phyloP scores from a whole-genome alignment of 2,888 invertebrate species.

The Atrina japonica region DNA sequence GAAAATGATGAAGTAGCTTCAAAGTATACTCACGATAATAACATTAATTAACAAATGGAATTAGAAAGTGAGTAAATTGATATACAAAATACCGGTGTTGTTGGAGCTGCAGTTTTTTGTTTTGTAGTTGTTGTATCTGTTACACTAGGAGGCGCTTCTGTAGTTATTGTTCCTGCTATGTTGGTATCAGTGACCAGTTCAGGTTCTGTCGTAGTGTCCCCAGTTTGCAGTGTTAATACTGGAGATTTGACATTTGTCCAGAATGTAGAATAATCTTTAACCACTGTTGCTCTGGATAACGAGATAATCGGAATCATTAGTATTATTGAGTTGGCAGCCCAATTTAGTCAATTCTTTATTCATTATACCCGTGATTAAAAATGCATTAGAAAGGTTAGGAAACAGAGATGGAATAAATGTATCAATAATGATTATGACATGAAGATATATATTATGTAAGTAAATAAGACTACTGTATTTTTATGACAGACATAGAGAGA shows the following conservation, averaged over 20 bases:
- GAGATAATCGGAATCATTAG: too few species aligned
- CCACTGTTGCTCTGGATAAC: constrained; percentile 52
- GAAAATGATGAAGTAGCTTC: background rate
- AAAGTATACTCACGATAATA: too few species aligned
- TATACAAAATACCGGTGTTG: background rate
- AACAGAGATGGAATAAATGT: background rate
- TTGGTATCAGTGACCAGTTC: background rate
- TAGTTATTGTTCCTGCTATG: background rate
- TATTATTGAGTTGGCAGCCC: background rate
- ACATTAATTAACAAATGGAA: background rate
- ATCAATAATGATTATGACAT: too few species aligned
- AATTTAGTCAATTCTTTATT: background rate
- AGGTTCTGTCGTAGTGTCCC: background rate
- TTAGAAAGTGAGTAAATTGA: too few species aligned
- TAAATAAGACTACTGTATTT: too few species aligned
- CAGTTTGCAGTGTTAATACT: constrained; percentile 4
- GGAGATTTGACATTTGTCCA: constrained; percentile 45
- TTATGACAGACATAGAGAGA: too few species aligned
- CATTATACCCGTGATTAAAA: background rate
- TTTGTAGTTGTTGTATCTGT: background rate
- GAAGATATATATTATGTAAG: too few species aligned
- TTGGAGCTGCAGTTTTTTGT: background rate
- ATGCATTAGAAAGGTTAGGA: background rate
- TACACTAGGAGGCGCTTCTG: background rate
- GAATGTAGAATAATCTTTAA: constrained; percentile 45